A percentile compares a stretch with the other conserved stretches of the same genome.
Conservation (phyloP, 1,140 invertebrate species). For the Macrobrachium rosenbergii region DNA sequence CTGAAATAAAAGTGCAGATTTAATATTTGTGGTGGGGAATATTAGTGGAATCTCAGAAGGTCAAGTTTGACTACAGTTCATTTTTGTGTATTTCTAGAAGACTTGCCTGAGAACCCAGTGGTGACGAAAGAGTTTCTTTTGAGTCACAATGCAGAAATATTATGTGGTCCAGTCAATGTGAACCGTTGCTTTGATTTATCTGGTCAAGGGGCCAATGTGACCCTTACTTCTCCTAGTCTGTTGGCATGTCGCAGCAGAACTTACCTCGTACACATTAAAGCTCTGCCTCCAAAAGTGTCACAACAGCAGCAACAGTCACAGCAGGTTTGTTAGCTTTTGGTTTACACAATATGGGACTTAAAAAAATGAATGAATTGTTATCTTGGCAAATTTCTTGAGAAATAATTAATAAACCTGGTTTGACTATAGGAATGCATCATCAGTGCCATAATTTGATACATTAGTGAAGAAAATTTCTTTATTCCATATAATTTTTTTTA, state of each 20-base stretch:
- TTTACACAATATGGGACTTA: too few relatives aligned
- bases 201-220: constrained; percentile 85
- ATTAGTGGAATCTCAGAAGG: too few relatives aligned
- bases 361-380: background rate
- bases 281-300: constrained; percentile 70
- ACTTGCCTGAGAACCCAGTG: constrained; percentile 77
- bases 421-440: too few relatives aligned
- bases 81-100: constrained; percentile 26
- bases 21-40: too few relatives aligned
- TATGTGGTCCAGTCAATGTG: constrained; percentile 88
- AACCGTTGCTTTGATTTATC: constrained; percentile 86
- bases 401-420: too few relatives aligned
- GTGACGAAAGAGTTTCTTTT: constrained; percentile 84
- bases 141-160: constrained; percentile 88
- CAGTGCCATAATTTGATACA: background rate
- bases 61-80: background rate
- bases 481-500: too few relatives aligned
- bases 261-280: constrained; percentile 88
- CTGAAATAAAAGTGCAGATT: too few relatives aligned
- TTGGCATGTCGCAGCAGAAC: constrained; percentile 71
- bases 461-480: too few relatives aligned
- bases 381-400: background rate
- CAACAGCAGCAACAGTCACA: constrained; percentile 26
- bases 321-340: background rate
- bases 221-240: constrained; percentile 87